phyloP scores from a whole-genome alignment of 2,113 vertebrate genomes.

The Melanerpes aurifrons region DNA sequence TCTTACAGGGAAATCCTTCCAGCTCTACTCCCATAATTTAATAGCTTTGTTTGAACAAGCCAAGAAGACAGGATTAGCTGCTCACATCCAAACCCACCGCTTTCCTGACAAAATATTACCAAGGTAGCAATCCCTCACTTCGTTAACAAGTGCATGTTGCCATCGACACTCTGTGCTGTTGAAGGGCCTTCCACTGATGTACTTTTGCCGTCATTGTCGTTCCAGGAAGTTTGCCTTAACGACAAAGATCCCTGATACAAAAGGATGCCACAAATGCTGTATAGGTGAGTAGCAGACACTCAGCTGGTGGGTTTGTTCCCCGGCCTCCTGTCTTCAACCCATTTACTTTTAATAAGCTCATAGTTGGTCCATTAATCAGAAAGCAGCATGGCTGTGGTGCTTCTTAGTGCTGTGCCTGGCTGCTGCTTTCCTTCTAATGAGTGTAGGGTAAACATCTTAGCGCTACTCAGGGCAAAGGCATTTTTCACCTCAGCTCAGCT shows the following conservation, averaged over 20 bases:
- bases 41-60: conserved; percentile 98
- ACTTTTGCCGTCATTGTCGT: conserved; percentile 6
- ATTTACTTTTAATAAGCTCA: background rate
- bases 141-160: background rate
- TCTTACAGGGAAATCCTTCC: conserved; percentile 92
- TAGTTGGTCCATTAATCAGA: background rate
- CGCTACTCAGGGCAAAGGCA: background rate
- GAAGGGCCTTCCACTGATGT: background rate
- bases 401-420: background rate
- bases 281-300: conserved; percentile 84
- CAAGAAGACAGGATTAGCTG: conserved; percentile 93
- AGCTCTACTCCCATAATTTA: conserved; percentile 97
- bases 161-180: background rate
- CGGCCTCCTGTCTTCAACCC: background rate
- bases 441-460: background rate
- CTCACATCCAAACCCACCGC: conserved; percentile 96
- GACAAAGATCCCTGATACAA: conserved; percentile 97
- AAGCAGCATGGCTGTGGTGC: background rate
- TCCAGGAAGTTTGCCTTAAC: conserved; percentile 96
- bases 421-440: background rate
- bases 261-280: conserved; percentile 99
- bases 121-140: conserved; percentile 79
- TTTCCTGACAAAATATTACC: conserved; percentile 96
- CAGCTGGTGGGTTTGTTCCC: background rate
- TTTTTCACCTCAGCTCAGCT: background rate